Percentiles rank a stretch among this genome's conserved stretches.
Evolutionary conservation across 2,113 vertebrate genomes (phyloP).

Genomic region (Rhynchopsitta pachyrhyncha): DNA sequence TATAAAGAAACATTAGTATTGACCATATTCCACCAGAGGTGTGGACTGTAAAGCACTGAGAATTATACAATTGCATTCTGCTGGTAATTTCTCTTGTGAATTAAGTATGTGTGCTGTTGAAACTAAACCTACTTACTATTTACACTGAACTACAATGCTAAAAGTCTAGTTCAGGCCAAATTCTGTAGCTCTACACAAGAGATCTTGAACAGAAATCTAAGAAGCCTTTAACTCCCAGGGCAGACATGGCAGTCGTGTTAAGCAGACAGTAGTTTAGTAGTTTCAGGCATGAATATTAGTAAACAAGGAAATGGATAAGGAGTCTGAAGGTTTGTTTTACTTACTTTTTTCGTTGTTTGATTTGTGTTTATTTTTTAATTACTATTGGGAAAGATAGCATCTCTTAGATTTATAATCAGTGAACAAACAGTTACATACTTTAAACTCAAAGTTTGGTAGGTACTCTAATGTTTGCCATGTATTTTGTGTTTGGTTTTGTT

Average conservation of each 20-base stretch:
- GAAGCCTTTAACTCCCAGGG: not conserved
- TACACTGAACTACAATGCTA: not conserved
- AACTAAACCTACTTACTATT: not conserved
- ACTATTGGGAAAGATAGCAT: not conserved
- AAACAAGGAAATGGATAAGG: not conserved
- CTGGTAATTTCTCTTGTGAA: not conserved
- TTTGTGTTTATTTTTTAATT: not conserved
- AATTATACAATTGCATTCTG: not conserved
- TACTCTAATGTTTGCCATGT: not conserved
- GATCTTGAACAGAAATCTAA: not conserved
- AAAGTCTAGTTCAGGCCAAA: not conserved
- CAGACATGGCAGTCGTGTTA: not conserved
- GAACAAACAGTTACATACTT: not conserved
- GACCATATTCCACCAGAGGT: not conserved
- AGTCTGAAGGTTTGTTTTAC: not conserved
- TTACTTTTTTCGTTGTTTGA: not conserved
- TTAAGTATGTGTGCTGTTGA: not conserved
- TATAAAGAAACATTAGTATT: not conserved
- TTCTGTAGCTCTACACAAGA: not conserved
- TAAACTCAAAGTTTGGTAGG: not conserved
- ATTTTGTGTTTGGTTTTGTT: not conserved
- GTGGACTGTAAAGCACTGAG: not conserved
- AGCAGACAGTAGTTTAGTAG: not conserved
- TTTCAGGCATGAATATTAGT: not conserved
- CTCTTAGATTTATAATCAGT: not conserved